Evolutionary conservation across 2,113 vertebrate species (phyloP).

Genomic region (Heterochromis multidens): DNA sequence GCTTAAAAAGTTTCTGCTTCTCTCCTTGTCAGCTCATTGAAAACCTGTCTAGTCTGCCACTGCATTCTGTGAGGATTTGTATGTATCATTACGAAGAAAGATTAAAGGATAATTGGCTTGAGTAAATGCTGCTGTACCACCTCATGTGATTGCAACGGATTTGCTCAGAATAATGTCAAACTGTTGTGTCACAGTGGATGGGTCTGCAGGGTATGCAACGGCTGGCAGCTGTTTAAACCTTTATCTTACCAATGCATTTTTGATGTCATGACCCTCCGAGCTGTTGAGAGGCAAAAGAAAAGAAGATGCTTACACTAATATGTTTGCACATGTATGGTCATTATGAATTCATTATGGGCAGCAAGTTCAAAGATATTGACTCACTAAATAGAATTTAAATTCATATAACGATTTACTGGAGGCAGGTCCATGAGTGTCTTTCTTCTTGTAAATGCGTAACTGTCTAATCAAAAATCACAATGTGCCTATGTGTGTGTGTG

Average conservation of each 20-base stretch:
- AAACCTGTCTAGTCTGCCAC: conserved; percentile 10
- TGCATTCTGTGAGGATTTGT: background rate
- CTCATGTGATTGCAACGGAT: background rate
- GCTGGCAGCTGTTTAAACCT: conserved; percentile 46
- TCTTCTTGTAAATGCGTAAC: background rate
- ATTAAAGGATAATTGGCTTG: conserved; percentile 41
- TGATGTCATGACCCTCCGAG: background rate
- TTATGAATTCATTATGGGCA: conserved; percentile 25
- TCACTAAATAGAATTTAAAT: conserved; percentile 20
- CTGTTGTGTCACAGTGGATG: background rate
- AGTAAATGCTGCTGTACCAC: conserved; percentile 4
- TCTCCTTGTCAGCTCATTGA: conserved; percentile 40
- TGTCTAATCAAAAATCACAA: background rate
- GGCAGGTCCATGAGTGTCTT: background rate
- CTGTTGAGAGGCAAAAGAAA: background rate
- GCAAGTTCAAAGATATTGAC: conserved; percentile 26
- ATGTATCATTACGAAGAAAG: conserved; percentile 12
- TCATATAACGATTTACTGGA: conserved; percentile 16
- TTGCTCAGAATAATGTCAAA: conserved; percentile 17
- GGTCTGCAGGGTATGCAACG: conserved; percentile 28
- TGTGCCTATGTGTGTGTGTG: background rate
- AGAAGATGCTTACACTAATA: background rate
- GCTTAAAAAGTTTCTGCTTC: conserved; percentile 37
- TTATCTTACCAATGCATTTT: conserved; percentile 51
- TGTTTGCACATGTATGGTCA: conserved; percentile 10